A percentile compares a stretch with the other conserved stretches of the same genome.
phyloP scores from a whole-genome alignment of 2,888 invertebrate species.

The Tinea semifulvella region DNA sequence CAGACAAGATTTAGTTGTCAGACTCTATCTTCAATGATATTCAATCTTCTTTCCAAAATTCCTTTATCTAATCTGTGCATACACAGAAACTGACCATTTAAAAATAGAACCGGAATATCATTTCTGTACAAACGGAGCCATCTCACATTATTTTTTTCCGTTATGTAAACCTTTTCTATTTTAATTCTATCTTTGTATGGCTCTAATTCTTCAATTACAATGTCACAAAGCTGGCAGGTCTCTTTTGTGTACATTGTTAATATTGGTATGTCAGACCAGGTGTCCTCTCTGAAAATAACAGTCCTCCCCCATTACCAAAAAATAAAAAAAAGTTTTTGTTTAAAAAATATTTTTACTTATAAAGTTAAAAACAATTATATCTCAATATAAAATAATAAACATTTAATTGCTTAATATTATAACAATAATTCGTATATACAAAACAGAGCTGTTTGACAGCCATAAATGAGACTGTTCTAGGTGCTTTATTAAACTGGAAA shows the following conservation, averaged over 20 bases:
- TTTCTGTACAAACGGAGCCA: constrained; percentile 79
- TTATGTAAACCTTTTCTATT: constrained; percentile 81
- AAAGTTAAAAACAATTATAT: not conserved
- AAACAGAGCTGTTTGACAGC: constrained; percentile 7
- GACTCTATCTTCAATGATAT: constrained; percentile 37
- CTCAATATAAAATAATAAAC: constrained; percentile 10
- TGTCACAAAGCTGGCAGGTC: constrained; percentile 84
- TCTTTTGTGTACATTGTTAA: constrained; percentile 85
- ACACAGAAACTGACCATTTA: constrained; percentile 83
- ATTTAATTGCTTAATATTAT: not conserved
- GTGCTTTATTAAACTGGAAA: constrained; percentile 5
- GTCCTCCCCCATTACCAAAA: constrained; percentile 17
- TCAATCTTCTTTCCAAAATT: constrained; percentile 62
- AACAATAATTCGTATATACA: constrained; percentile 9
- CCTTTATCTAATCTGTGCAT: constrained; percentile 74
- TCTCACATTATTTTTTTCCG: constrained; percentile 73
- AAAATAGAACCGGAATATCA: constrained; percentile 89
- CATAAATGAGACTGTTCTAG: constrained; percentile 8
- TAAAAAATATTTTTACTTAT: not conserved
- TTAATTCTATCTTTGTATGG: constrained; percentile 67
- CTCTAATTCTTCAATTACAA: constrained; percentile 73
- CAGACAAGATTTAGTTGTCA: not conserved
- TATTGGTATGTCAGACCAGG: constrained; percentile 54
- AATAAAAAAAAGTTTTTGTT: constrained; percentile 25
- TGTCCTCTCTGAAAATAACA: constrained; percentile 48